A percentile compares a stretch with the other conserved stretches of the same genome.
Evolutionary conservation across 1,140 invertebrate species (phyloP).

Genomic region (Bombus confusus): DNA sequence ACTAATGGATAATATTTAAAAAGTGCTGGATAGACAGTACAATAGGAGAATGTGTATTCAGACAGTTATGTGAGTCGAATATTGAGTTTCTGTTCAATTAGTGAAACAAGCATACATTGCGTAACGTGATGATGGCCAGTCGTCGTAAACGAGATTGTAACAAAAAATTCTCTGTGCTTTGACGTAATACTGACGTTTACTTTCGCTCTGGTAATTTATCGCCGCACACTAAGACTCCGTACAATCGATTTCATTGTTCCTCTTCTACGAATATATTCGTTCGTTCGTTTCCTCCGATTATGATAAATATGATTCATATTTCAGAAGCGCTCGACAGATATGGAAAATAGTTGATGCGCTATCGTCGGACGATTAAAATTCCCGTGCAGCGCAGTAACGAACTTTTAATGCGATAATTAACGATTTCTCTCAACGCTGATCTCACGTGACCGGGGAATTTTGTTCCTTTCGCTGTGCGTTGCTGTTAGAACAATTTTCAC

Average conservation of each 20-base stretch:
- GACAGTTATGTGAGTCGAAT: neutral
- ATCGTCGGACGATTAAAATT: too few relatives aligned
- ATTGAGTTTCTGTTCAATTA: neutral
- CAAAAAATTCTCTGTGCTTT: neutral
- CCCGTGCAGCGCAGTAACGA: neutral
- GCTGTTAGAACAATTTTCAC: too few relatives aligned
- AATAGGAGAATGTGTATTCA: too few relatives aligned
- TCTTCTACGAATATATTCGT: too few relatives aligned
- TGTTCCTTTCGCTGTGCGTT: neutral
- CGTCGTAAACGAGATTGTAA: neutral
- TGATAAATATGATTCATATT: too few relatives aligned
- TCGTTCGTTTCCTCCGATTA: too few relatives aligned
- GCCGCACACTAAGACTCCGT: too few relatives aligned
- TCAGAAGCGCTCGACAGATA: too few relatives aligned
- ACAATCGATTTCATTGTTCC: too few relatives aligned
- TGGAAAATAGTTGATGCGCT: too few relatives aligned
- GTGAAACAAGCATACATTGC: neutral
- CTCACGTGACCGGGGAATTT: neutral
- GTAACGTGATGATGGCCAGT: neutral
- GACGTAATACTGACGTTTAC: neutral
- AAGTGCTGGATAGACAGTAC: too few relatives aligned
- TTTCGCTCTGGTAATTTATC: neutral
- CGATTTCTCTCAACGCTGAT: neutral
- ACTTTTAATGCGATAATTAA: neutral
- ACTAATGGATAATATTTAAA: too few relatives aligned